phyloP scores from a whole-genome alignment of 2,797 vertebrate genomes.

The Bothrops alternatus region DNA sequence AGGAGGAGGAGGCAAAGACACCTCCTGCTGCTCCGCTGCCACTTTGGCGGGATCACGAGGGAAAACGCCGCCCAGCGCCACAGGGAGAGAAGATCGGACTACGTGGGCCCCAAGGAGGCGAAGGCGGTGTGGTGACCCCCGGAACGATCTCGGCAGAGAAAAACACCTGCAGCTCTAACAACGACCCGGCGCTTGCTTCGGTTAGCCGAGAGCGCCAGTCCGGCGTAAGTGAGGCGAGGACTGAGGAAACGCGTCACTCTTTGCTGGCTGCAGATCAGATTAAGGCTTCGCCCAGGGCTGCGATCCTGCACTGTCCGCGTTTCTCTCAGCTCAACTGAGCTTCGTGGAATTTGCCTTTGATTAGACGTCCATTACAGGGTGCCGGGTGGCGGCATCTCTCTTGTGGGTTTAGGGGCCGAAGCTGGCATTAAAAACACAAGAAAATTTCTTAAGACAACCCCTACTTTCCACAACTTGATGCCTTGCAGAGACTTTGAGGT shows the following conservation, averaged over 20 bases:
- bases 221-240: not conserved
- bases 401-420: not conserved
- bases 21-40: conserved; percentile 8
- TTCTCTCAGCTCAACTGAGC: not conserved
- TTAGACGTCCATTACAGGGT: not conserved
- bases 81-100: no score
- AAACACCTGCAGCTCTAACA: not conserved
- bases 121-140: no score
- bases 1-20: not conserved
- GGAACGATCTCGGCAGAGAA: no score
- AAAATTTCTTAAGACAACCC: not conserved
- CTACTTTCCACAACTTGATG: not conserved
- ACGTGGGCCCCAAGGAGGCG: not conserved
- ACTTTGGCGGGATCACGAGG: not conserved
- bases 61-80: not conserved
- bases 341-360: not conserved
- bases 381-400: not conserved
- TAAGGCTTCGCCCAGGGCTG: not conserved
- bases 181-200: no score
- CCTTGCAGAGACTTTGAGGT: not conserved
- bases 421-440: not conserved
- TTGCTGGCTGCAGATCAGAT: not conserved
- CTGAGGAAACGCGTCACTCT: not conserved
- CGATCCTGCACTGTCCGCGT: not conserved
- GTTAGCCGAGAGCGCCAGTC: not conserved